Evolutionary conservation across 2,797 vertebrate genomes (phyloP).

Genomic region (Chiroxiphia lanceolata): DNA sequence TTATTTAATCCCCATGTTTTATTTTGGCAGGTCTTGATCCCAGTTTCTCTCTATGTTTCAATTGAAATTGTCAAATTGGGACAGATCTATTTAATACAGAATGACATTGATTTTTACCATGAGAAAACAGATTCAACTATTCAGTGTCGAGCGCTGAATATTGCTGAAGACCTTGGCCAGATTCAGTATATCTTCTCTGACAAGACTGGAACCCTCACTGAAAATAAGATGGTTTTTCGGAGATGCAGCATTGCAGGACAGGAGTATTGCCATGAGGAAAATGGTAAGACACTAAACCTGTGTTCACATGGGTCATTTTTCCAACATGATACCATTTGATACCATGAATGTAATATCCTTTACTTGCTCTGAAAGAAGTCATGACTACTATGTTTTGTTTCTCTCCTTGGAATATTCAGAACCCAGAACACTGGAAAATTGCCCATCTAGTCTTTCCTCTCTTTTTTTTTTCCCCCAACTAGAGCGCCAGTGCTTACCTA

Average conservation of each 20-base stretch:
- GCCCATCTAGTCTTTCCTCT: no score
- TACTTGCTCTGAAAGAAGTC: not conserved
- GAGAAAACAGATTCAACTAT: constrained; percentile 84
- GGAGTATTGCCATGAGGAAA: constrained; percentile 91
- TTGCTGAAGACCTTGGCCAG: constrained; percentile 93
- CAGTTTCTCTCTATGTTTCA: constrained; percentile 94
- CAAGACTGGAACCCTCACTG: constrained; percentile 96
- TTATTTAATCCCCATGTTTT: not conserved
- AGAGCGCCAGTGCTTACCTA: not conserved
- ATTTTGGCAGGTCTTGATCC: constrained; percentile 89
- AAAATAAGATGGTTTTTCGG: constrained; percentile 97
- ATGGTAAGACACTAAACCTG: constrained; percentile 78
- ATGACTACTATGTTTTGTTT: not conserved
- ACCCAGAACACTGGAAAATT: not conserved
- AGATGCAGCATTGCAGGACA: constrained; percentile 90
- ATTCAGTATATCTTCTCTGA: constrained; percentile 95
- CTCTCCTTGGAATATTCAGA: not conserved
- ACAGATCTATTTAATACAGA: constrained; percentile 94
- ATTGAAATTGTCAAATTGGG: constrained; percentile 96
- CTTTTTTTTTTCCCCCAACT: not conserved
- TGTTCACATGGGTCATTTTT: not conserved
- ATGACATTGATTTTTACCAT: constrained; percentile 89
- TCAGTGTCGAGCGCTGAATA: constrained; percentile 92
- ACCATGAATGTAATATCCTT: not conserved
- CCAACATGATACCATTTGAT: not conserved